A percentile compares a stretch with the other conserved stretches of the same genome.
Evolutionary conservation across 2,113 vertebrate species (phyloP).

Genomic region (Cavia porcellus): DNA sequence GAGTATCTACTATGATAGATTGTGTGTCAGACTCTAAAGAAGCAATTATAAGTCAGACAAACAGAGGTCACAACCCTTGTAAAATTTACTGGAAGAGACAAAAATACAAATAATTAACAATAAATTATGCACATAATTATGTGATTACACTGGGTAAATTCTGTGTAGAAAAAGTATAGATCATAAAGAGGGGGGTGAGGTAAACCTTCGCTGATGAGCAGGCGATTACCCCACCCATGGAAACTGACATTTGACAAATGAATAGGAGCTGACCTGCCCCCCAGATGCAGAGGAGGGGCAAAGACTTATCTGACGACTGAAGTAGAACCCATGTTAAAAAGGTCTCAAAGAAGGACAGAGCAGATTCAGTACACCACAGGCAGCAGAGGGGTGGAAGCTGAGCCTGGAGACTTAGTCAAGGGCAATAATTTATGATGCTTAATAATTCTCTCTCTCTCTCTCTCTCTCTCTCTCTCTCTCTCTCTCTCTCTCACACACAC

Average conservation of each 20-base stretch:
- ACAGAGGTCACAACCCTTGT: slow-evolving; percentile 41
- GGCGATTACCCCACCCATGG: not conserved
- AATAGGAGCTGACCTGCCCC: not conserved
- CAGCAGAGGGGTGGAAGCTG: not conserved
- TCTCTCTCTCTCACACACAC: not conserved
- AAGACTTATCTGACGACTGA: not conserved
- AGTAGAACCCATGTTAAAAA: not conserved
- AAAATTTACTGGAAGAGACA: slow-evolving; percentile 66
- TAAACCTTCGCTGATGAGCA: not conserved
- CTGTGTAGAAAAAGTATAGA: not conserved
- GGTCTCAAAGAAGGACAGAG: not conserved
- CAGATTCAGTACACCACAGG: not conserved
- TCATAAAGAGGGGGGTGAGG: not conserved
- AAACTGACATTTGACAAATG: not conserved
- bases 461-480: not conserved
- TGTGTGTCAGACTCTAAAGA: slow-evolving; percentile 14
- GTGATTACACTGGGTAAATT: slow-evolving; percentile 52
- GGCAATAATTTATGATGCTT: not conserved
- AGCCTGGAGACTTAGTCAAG: not conserved
- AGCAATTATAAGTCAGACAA: slow-evolving; percentile 40
- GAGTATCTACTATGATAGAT: not conserved
- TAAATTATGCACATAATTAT: slow-evolving; percentile 60
- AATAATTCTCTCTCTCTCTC: too few relatives aligned
- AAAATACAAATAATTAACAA: slow-evolving; percentile 63
- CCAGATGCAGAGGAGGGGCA: not conserved